Evolutionary conservation across 2,888 invertebrate species (phyloP).

Genomic region (Drosophila tanythrix): DNA sequence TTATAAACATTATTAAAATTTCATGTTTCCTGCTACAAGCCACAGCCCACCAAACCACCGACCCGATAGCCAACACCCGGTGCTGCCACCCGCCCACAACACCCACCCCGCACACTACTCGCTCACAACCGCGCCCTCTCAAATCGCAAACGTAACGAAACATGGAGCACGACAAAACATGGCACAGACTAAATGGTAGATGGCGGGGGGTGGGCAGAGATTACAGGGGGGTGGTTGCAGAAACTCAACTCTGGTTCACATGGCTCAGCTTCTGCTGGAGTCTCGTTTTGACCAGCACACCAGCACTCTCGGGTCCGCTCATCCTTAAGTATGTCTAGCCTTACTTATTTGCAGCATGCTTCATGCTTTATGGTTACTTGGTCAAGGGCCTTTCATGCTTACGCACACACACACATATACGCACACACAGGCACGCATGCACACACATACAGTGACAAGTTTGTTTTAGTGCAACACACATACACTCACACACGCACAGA

Average conservation of each 20-base stretch:
- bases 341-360: constrained; percentile 79
- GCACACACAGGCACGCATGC: constrained; percentile 19
- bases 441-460: constrained; percentile 29
- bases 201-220: neutral
- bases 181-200: constrained; percentile 11
- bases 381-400: constrained; percentile 76
- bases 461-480: constrained; percentile 50
- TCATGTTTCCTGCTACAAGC: constrained; percentile 75
- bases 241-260: constrained; percentile 31
- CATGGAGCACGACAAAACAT: constrained; percentile 69
- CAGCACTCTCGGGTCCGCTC: constrained; percentile 7
- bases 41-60: constrained; percentile 23
- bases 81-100: constrained; percentile 2
- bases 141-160: constrained; percentile 75
- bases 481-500: constrained; percentile 5
- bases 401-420: constrained; percentile 32
- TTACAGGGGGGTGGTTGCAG: neutral
- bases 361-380: constrained; percentile 81
- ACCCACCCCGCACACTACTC: neutral
- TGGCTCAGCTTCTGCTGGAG: constrained; percentile 36
- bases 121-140: constrained; percentile 46
- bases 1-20: constrained; percentile 82
- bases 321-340: constrained; percentile 73
- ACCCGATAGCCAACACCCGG: constrained; percentile 15
- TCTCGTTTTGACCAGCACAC: constrained; percentile 45